A percentile compares a stretch with the other conserved stretches of the same genome.
These are phyloP conservation scores for Hypselothyrea guttata DNA, from an alignment of 2,888 invertebrate genomes.

Conservation along the genomic window DNA sequence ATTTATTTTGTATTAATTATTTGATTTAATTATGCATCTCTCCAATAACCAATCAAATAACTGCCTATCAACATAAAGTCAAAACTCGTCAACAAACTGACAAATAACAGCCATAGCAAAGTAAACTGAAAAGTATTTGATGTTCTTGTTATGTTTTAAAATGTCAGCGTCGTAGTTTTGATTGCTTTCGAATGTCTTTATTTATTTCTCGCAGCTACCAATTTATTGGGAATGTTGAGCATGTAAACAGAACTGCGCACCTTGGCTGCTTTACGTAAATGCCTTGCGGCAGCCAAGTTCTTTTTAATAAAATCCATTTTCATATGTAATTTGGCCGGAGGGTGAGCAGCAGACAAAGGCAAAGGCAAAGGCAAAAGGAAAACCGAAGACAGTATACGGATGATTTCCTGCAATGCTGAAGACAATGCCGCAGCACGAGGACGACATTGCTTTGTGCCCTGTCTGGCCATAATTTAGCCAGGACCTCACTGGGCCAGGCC, in stretches of 20 bases:
- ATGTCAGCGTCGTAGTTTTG: constrained; percentile 13
- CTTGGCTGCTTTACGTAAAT: constrained; percentile 16
- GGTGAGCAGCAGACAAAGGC: background rate
- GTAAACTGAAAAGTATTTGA: background rate
- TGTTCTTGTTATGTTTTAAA: background rate
- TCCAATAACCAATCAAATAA: too few relatives aligned
- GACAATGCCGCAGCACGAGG: constrained; percentile 68
- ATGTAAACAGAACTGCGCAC: constrained; percentile 32
- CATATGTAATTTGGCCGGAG: constrained; percentile 72
- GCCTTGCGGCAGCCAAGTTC: constrained; percentile 53
- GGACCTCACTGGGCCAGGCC: constrained; percentile 41
- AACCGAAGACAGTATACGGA: constrained; percentile 43
- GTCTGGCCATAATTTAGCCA: constrained; percentile 74
- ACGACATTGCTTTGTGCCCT: constrained; percentile 70
- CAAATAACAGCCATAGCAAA: background rate
- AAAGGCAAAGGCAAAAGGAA: constrained; percentile 2
- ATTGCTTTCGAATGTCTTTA: constrained; percentile 33
- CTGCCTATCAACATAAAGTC: too few relatives aligned
- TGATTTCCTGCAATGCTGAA: constrained; percentile 68
- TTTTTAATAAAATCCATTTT: constrained; percentile 76
- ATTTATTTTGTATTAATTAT: too few relatives aligned
- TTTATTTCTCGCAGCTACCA: constrained; percentile 33
- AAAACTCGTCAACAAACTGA: too few relatives aligned
- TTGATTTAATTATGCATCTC: too few relatives aligned
- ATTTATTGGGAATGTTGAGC: constrained; percentile 46